Percentiles rank a stretch among this genome's conserved stretches.
Conservation (phyloP, 1,140 invertebrate species). For the Eriocheir sinensis region DNA sequence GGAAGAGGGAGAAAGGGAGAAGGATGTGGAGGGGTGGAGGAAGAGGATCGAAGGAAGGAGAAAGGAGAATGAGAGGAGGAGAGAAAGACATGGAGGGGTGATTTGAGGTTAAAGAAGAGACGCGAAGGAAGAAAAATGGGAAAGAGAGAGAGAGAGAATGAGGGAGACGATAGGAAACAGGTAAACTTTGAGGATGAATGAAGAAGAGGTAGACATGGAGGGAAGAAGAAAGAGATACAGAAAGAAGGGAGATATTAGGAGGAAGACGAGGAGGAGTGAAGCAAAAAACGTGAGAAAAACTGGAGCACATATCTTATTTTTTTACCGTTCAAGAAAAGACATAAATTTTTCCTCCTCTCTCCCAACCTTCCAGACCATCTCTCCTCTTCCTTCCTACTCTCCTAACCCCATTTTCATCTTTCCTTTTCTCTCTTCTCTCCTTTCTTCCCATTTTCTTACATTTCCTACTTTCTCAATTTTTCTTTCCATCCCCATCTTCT, state of each 20-base stretch:
- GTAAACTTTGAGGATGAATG: neutral
- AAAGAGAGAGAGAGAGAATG: neutral
- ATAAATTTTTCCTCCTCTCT: too few species aligned
- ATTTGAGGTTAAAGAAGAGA: neutral
- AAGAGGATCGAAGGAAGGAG: neutral
- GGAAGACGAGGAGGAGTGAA: too few species aligned
- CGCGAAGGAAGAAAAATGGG: neutral
- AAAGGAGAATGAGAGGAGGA: neutral
- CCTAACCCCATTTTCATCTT: too few species aligned
- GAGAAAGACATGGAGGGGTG: neutral
- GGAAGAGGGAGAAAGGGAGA: neutral
- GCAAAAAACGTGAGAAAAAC: neutral
- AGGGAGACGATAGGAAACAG: neutral
- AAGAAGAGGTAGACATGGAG: neutral
- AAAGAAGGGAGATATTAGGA: neutral
- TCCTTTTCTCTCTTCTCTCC: too few species aligned
- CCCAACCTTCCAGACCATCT: too few species aligned
- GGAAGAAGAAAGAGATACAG: constrained; percentile 30
- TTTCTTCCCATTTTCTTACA: too few species aligned
- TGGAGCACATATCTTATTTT: too few species aligned
- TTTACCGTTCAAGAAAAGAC: too few species aligned
- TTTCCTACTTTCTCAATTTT: too few species aligned
- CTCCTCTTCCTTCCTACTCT: too few species aligned
- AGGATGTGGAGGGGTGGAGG: neutral
- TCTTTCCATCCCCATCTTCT: too few species aligned